Evolutionary conservation across 2,888 invertebrate species (phyloP).

Genomic region (Biston stratarius): DNA sequence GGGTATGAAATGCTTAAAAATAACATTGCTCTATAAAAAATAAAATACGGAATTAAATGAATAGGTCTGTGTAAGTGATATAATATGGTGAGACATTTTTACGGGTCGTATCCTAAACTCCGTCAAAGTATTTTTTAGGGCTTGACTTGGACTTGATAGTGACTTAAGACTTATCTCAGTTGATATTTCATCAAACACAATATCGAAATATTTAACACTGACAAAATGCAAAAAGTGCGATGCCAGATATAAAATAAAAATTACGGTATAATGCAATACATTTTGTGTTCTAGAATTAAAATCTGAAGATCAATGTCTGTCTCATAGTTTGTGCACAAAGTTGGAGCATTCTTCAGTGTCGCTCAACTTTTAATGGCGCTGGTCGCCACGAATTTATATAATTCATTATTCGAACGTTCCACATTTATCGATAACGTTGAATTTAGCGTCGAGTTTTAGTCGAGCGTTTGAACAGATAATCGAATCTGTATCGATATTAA

Average conservation of each 20-base stretch:
- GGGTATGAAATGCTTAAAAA: no score
- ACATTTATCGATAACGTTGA: conserved; percentile 32
- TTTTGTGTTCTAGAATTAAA: background rate
- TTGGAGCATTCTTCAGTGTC: conserved; percentile 22
- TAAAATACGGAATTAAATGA: no score
- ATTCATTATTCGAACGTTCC: conserved; percentile 30
- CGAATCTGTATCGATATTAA: conserved; percentile 30
- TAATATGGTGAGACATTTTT: no score
- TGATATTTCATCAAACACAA: no score
- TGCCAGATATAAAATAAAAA: background rate
- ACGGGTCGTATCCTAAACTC: no score
- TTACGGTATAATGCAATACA: background rate
- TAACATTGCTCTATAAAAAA: no score
- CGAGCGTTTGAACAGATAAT: conserved; percentile 26
- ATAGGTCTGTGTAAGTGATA: no score
- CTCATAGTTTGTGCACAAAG: conserved; percentile 12
- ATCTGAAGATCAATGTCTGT: conserved; percentile 19
- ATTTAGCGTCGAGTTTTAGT: conserved; percentile 15
- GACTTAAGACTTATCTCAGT: no score
- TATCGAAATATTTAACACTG: no score
- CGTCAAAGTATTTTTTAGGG: no score
- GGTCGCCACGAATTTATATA: conserved; percentile 31
- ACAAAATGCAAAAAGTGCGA: no score
- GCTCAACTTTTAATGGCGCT: conserved; percentile 40
- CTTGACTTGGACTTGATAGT: no score